phyloP scores from a whole-genome alignment of 2,113 vertebrate species.

The Muntiacus reevesi region DNA sequence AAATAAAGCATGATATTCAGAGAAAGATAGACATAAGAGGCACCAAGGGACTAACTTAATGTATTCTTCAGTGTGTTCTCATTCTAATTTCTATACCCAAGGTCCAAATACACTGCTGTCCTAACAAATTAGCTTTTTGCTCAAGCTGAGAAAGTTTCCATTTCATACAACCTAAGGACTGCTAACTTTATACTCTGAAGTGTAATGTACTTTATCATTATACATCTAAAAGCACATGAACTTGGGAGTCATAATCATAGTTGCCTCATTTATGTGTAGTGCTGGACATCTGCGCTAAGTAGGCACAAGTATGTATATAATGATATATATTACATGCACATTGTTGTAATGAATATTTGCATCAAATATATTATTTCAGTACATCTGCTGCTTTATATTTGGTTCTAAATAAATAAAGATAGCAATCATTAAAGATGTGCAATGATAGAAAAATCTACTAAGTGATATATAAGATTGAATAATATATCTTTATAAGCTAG shows the following conservation, averaged over 20 bases:
- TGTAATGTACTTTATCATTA: conserved; percentile 8
- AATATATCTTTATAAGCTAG: conserved; percentile 17
- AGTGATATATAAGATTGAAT: neutral
- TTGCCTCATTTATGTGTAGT: neutral
- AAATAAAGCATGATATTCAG: neutral
- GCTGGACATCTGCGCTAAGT: neutral
- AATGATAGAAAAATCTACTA: conserved; percentile 37
- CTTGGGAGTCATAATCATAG: neutral
- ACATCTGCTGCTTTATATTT: conserved; percentile 44
- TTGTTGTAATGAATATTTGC: neutral
- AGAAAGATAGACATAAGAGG: neutral
- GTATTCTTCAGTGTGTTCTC: neutral
- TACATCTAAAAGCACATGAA: conserved; percentile 20
- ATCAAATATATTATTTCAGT: conserved; percentile 11
- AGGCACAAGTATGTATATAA: neutral
- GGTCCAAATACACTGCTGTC: neutral
- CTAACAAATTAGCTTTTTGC: conserved; percentile 42
- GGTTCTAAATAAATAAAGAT: conserved; percentile 32
- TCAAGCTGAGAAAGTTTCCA: neutral
- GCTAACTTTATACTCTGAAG: conserved; percentile 32
- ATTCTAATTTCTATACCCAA: neutral
- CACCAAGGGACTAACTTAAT: neutral
- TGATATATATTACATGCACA: neutral
- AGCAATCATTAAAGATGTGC: neutral
- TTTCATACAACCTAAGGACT: neutral